Conservation (phyloP, 2,888 invertebrate genomes). For the Scaptomyza parva region DNA sequence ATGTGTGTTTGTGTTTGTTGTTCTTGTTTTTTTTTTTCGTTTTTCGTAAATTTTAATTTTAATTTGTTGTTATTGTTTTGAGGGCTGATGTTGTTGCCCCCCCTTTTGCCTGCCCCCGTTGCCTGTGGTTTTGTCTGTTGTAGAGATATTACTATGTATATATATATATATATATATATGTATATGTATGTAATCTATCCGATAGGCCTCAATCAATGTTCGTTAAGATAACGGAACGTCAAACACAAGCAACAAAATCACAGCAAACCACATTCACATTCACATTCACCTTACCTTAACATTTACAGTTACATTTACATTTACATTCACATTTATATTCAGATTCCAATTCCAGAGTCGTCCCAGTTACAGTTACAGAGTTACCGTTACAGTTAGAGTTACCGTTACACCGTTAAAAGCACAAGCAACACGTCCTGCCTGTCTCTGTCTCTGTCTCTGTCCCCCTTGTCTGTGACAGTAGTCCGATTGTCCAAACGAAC, state of each 20-base stretch:
- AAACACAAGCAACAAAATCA: slow-evolving; percentile 42
- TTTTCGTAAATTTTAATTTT: slow-evolving; percentile 59
- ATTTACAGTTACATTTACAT: not conserved
- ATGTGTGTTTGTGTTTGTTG: slow-evolving; percentile 34
- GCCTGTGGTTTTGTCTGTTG: not conserved
- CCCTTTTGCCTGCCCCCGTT: too few species aligned
- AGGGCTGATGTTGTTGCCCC: slow-evolving; percentile 6
- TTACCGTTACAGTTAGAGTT: not conserved
- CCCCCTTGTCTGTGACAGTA: too few species aligned
- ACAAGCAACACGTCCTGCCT: slow-evolving; percentile 50
- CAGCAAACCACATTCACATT: slow-evolving; percentile 13
- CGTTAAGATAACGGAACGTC: slow-evolving; percentile 16
- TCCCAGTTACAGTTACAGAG: slow-evolving; percentile 1
- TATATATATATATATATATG: not conserved
- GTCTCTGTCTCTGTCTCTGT: slow-evolving; percentile 13
- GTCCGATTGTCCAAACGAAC: slow-evolving; percentile 25
- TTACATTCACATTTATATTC: slow-evolving; percentile 18
- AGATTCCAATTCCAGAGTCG: slow-evolving; percentile 7
- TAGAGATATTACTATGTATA: not conserved
- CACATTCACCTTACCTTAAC: slow-evolving; percentile 9
- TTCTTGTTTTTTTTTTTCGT: slow-evolving; percentile 24
- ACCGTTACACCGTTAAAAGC: slow-evolving; percentile 5
- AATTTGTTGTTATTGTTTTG: slow-evolving; percentile 52
- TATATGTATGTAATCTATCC: not conserved
- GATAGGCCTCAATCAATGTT: slow-evolving; percentile 5